phyloP scores from a whole-genome alignment of 2,888 invertebrate genomes.

The Pterostichus madidus region DNA sequence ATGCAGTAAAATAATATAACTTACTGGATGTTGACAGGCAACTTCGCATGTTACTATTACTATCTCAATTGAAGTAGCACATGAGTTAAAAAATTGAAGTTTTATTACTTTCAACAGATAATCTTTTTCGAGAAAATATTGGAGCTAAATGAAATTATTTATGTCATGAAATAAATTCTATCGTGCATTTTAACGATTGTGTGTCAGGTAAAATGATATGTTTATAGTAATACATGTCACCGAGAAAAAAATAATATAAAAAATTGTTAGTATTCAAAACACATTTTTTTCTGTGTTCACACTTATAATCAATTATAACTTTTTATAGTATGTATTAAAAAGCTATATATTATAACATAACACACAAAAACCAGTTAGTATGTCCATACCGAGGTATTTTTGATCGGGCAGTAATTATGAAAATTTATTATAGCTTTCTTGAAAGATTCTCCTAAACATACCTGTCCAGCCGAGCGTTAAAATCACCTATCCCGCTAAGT shows the following conservation, averaged over 20 bases:
- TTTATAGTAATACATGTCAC: background rate
- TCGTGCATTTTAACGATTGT: background rate
- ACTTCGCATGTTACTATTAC: too few relatives aligned
- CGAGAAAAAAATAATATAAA: background rate
- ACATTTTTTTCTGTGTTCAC: conserved; percentile 38
- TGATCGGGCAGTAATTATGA: conserved; percentile 59
- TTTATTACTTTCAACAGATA: too few relatives aligned
- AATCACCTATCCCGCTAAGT: conserved; percentile 38
- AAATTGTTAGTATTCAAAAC: conserved; percentile 30
- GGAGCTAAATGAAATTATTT: background rate
- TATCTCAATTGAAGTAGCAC: too few relatives aligned
- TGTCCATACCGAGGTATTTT: conserved; percentile 15
- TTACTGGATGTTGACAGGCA: too few relatives aligned
- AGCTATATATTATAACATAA: conserved; percentile 47
- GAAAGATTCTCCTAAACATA: conserved; percentile 52
- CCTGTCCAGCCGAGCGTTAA: conserved; percentile 30
- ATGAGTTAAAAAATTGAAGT: too few relatives aligned
- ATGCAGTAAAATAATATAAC: too few relatives aligned
- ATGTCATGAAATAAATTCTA: conserved; percentile 21
- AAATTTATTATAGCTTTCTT: conserved; percentile 61
- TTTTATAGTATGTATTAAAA: conserved; percentile 53
- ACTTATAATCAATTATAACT: conserved; percentile 48
- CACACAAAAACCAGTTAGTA: conserved; percentile 45
- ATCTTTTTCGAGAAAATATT: too few relatives aligned
- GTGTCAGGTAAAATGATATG: conserved; percentile 17